Evolutionary conservation across 2,113 vertebrate genomes (phyloP).

Genomic region (Lontra canadensis): DNA sequence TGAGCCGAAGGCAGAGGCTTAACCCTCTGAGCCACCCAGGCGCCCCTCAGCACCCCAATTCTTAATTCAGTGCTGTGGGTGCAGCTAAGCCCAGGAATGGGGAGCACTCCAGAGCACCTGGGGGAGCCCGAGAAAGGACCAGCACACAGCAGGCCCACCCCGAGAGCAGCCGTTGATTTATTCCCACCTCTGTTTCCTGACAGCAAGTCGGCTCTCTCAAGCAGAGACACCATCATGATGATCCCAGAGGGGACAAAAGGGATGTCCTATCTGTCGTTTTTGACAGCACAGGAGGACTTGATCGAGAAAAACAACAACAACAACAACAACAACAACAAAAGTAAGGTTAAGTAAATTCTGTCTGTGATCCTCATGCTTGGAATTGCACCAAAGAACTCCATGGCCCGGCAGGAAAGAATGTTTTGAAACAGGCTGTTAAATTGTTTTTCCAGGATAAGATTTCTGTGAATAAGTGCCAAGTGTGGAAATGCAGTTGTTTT

Average conservation of each 20-base stretch:
- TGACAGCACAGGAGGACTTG: not conserved
- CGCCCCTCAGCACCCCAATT: accelerated
- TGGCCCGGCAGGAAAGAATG: conserved; percentile 43
- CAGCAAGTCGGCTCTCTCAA: not conserved
- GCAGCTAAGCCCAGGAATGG: not conserved
- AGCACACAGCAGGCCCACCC: not conserved
- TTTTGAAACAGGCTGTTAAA: conserved; percentile 53
- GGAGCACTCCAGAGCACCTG: not conserved
- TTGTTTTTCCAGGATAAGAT: conserved; percentile 54
- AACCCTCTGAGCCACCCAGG: not conserved
- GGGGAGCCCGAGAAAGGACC: not conserved
- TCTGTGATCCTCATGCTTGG: conserved; percentile 53
- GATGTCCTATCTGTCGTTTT: conserved; percentile 4
- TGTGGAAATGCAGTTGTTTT: not conserved
- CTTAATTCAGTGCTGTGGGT: not conserved
- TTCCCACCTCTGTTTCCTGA: not conserved
- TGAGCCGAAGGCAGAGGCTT: not conserved
- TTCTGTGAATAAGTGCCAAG: conserved; percentile 43
- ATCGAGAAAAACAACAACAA: not conserved
- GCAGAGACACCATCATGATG: not conserved
- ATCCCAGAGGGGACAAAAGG: not conserved
- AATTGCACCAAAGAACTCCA: conserved; percentile 55
- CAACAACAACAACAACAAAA: not conserved
- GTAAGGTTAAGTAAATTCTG: conserved; percentile 56
- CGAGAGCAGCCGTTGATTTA: not conserved